Evolutionary conservation across 2,113 vertebrate genomes (phyloP), one percentile per base, ranked within the genome.

Genomic region (Eira barbara): DNA sequence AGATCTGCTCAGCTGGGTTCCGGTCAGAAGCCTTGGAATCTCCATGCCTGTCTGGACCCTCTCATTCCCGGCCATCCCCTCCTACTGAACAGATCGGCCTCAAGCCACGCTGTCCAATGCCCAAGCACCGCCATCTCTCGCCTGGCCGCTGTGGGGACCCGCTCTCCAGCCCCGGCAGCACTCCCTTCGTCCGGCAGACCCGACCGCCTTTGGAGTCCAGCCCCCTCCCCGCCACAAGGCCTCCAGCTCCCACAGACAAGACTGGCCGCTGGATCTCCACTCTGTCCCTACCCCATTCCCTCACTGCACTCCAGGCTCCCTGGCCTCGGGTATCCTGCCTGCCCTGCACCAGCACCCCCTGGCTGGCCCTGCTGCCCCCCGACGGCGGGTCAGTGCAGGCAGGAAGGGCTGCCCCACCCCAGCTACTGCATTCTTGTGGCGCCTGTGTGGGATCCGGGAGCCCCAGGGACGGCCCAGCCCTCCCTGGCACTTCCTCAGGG

Each of bases 21-120:
- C 17, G 34, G n/a, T 8, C 52, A 20, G 52, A 23, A 39, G 15
- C 10, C 52, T 11, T 2, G 7, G 29, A 5, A 12, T 47, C 25
- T 4, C 0, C 0, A 0, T 5, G n/a, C 29, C 6, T 89, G 55
- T 23, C 7, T 17, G 11, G 1, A 13, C 47, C 4, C 12, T 55
- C n/a, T 13, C 18, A 4, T 2, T 59, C 4, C 21, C 21, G 0
- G 36, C 0, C 2, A 1, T 1, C 78, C 21, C 52, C 42, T 10
- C 55, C 36, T 52, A 36, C 29, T 86, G 0, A 42, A 47, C 14
- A 11, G 8, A 10, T 7, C 17, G 29, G 65, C 23, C 49, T 65
- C 7, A 0, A 67, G 65, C 29, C 27, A 23, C 45, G 27, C 2
- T 1, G 2, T 14, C 7, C 9, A 4, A 17, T 0, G 10, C 4